Evolutionary conservation across 1,140 invertebrate genomes (phyloP).

Genomic region (Caenorhabditis tropicalis): DNA sequence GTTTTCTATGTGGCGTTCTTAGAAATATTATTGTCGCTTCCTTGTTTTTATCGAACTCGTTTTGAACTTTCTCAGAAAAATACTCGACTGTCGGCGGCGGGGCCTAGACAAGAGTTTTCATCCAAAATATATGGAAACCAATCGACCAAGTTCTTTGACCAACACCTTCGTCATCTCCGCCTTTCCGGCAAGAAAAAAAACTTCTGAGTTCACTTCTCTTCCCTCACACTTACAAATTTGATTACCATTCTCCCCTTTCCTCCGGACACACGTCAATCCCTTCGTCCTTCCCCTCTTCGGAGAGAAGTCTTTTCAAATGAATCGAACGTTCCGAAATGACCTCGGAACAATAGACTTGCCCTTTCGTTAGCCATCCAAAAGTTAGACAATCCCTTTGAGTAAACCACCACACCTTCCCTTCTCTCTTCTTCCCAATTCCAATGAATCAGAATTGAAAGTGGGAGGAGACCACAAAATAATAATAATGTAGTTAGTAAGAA

Average conservation of each 20-base stretch:
- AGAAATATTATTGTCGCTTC: no score
- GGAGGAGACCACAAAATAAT: background rate
- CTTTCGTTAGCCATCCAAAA: no score
- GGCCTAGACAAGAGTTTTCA: no score
- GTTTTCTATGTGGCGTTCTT: no score
- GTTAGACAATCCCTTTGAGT: no score
- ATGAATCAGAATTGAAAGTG: background rate
- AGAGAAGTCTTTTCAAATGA: background rate
- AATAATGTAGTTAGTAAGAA: background rate
- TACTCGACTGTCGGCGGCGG: no score
- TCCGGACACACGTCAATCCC: background rate
- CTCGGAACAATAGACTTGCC: no score
- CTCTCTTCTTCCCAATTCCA: background rate
- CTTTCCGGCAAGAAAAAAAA: background rate
- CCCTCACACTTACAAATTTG: slow-evolving; percentile 9
- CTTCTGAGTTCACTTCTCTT: background rate
- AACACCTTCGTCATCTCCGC: background rate
- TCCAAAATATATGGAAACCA: no score
- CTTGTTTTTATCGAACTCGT: no score
- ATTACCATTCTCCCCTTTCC: background rate
- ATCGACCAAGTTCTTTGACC: slow-evolving; percentile 1
- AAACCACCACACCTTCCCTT: background rate
- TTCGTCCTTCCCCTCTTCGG: background rate
- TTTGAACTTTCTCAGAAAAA: no score
- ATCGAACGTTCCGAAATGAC: background rate